Evolutionary conservation across 2,113 vertebrate species (phyloP).

Genomic region (Herpailurus yagouaroundi): DNA sequence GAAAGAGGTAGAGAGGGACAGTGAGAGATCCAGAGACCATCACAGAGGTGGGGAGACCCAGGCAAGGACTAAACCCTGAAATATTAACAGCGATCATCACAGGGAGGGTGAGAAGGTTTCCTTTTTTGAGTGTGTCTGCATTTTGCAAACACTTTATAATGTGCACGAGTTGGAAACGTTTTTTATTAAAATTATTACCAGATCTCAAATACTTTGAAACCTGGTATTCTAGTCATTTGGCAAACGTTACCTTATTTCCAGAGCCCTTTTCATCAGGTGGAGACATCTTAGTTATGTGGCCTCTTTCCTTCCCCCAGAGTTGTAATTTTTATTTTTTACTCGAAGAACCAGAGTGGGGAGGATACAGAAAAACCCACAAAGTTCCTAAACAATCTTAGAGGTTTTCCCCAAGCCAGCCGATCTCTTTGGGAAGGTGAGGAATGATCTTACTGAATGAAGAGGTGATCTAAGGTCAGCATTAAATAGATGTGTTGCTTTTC

Average conservation of each 20-base stretch:
- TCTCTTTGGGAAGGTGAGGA: neutral
- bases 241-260: neutral
- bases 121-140: neutral
- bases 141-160: neutral
- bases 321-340: slow-evolving; percentile 21
- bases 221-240: neutral
- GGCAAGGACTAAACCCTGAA: neutral
- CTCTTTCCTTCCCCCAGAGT: neutral
- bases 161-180: neutral
- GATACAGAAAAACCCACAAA: neutral
- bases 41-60: neutral
- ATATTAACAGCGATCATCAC: neutral
- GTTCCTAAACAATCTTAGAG: neutral
- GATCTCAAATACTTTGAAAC: neutral
- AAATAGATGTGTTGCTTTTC: neutral
- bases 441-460: neutral
- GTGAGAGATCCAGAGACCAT: neutral
- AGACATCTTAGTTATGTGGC: neutral
- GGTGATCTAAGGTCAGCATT: neutral
- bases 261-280: neutral
- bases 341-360: neutral
- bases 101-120: neutral
- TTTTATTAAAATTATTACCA: neutral
- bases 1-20: neutral
- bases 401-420: neutral